A percentile compares a stretch with the other conserved stretches of the same genome.
Evolutionary conservation across 2,888 invertebrate genomes (phyloP).

Genomic region (Malthinus seriepunctatus): DNA sequence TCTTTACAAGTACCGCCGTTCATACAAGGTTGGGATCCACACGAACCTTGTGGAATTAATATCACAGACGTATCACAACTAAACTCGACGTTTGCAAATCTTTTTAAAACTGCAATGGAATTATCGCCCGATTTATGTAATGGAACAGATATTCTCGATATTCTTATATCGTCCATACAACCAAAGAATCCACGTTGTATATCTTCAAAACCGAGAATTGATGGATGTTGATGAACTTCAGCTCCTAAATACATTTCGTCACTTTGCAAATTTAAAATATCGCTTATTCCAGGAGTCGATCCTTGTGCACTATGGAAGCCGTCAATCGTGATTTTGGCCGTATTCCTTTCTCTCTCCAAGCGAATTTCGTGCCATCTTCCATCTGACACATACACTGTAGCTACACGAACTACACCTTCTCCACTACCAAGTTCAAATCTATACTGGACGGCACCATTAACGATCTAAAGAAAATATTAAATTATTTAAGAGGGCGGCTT

Average conservation of each 20-base stretch:
- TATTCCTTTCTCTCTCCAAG: constrained; percentile 80
- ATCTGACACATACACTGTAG: constrained; percentile 77
- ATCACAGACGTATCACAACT: constrained; percentile 65
- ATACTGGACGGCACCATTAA: constrained; percentile 85
- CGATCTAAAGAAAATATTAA: constrained; percentile 56
- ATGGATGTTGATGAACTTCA: constrained; percentile 75
- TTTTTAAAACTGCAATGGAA: constrained; percentile 65
- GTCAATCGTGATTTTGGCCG: constrained; percentile 78
- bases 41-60: constrained; percentile 65
- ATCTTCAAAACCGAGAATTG: constrained; percentile 71
- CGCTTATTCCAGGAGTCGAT: constrained; percentile 78
- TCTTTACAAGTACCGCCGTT: constrained; percentile 73
- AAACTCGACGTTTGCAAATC: constrained; percentile 73
- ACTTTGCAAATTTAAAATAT: constrained; percentile 82
- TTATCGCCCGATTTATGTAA: constrained; percentile 69
- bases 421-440: constrained; percentile 93
- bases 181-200: constrained; percentile 87
- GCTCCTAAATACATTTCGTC: constrained; percentile 86
- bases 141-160: constrained; percentile 77
- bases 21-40: constrained; percentile 77
- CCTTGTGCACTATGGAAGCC: constrained; percentile 73
- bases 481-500: too few relatives aligned
- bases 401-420: constrained; percentile 79
- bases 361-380: constrained; percentile 83
- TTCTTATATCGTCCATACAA: constrained; percentile 85